A percentile compares a stretch with the other conserved stretches of the same genome.
phyloP scores from a whole-genome alignment of 2,888 invertebrate genomes.

The Leptinotarsa haldemani region DNA sequence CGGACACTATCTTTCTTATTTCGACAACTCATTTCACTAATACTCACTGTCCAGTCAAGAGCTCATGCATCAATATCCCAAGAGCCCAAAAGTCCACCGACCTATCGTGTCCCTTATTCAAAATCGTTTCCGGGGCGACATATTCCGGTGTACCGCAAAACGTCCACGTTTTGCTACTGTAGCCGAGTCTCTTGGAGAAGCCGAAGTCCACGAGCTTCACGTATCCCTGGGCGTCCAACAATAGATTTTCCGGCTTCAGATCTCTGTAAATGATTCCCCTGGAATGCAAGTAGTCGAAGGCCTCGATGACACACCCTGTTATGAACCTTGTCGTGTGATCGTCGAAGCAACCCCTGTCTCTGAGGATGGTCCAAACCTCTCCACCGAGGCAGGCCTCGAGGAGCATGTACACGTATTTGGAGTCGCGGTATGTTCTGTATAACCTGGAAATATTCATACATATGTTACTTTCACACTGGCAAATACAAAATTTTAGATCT shows the following conservation, averaged over 20 bases:
- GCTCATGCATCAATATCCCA: slow-evolving; percentile 75
- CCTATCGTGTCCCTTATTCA: slow-evolving; percentile 79
- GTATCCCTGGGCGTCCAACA: slow-evolving; percentile 73
- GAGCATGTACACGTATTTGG: slow-evolving; percentile 79
- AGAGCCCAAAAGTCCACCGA: slow-evolving; percentile 81
- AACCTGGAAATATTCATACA: slow-evolving; percentile 65
- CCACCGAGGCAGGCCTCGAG: slow-evolving; percentile 80
- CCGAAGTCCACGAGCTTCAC: slow-evolving; percentile 79
- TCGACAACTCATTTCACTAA: background rate
- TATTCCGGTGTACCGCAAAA: slow-evolving; percentile 80
- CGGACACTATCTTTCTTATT: background rate
- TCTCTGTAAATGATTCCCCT: slow-evolving; percentile 73
- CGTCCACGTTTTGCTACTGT: slow-evolving; percentile 78
- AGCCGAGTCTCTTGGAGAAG: slow-evolving; percentile 75
- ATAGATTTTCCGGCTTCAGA: slow-evolving; percentile 78
- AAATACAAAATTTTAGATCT: no score
- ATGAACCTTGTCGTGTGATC: slow-evolving; percentile 75
- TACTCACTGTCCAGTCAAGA: slow-evolving; percentile 76
- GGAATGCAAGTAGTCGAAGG: slow-evolving; percentile 76
- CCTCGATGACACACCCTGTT: slow-evolving; percentile 77
- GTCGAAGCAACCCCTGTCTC: slow-evolving; percentile 75
- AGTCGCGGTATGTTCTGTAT: slow-evolving; percentile 75
- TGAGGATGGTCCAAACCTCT: slow-evolving; percentile 78
- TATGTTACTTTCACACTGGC: no score
- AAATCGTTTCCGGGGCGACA: slow-evolving; percentile 73